Conservation (phyloP, 2,888 invertebrate species). For the Thereva nobilitata region DNA sequence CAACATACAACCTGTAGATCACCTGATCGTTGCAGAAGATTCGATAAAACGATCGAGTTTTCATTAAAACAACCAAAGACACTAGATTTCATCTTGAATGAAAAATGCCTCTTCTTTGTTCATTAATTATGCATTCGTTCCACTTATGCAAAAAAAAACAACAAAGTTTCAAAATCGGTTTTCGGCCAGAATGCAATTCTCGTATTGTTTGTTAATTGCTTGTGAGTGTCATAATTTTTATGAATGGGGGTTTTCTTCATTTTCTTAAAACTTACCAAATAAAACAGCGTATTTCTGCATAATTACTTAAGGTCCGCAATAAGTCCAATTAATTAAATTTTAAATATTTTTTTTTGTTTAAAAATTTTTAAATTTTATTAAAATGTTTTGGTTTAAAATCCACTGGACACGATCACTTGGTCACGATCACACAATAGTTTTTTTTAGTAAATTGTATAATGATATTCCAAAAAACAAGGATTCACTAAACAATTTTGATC, state of each 20-base stretch:
- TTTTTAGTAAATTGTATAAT: no score
- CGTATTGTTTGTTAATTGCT: conserved; percentile 27
- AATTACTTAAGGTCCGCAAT: background rate
- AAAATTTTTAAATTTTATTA: background rate
- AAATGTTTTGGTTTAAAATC: no score
- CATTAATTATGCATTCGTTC: conserved; percentile 26
- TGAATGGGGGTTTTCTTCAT: background rate
- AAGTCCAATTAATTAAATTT: conserved; percentile 6
- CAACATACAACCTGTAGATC: background rate
- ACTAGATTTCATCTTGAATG: background rate
- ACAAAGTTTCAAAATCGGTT: conserved; percentile 17
- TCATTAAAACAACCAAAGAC: background rate
- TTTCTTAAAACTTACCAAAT: conserved; percentile 36
- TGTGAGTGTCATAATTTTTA: conserved; percentile 26
- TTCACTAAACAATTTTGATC: no score
- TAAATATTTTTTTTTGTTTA: background rate
- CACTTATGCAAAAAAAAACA: conserved; percentile 26
- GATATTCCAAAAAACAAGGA: no score
- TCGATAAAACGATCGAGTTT: conserved; percentile 21
- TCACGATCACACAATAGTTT: no score
- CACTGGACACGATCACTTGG: no score
- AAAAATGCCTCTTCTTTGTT: background rate
- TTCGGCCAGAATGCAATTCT: conserved; percentile 20
- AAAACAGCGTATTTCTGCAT: conserved; percentile 37
- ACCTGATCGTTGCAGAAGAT: no score